These are phyloP conservation scores for Craterocephalus amniculus DNA, from an alignment of 2,797 vertebrate genomes.

Conservation along the genomic window DNA sequence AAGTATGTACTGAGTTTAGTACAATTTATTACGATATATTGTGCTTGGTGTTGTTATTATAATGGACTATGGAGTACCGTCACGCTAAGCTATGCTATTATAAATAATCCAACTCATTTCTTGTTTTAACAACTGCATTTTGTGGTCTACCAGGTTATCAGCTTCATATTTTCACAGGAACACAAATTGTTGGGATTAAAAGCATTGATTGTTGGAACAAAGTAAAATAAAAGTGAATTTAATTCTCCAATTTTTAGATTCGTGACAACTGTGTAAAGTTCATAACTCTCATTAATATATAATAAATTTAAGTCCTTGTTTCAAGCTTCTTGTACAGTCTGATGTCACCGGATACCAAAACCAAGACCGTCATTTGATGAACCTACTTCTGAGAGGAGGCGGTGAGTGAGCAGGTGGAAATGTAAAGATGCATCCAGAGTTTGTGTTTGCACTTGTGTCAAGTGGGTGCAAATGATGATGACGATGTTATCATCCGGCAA, in stretches of 20 bases:
- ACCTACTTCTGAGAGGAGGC: conserved; percentile 27
- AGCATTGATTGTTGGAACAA: neutral
- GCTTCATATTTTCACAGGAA: neutral
- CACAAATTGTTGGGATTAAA: neutral
- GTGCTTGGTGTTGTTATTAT: no score
- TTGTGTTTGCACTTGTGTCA: conserved; percentile 31
- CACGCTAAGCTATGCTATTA: no score
- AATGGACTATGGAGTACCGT: no score
- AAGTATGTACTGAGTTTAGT: no score
- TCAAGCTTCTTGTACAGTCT: conserved; percentile 23
- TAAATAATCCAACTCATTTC: no score
- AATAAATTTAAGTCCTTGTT: neutral
- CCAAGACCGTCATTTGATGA: neutral
- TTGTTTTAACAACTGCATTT: no score
- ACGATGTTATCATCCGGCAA: conserved; percentile 40
- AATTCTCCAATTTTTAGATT: no score
- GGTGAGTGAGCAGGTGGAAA: conserved; percentile 30
- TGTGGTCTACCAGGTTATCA: no score
- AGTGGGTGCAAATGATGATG: conserved; percentile 38
- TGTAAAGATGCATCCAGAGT: neutral
- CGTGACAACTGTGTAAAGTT: no score
- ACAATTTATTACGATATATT: no score
- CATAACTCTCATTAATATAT: no score
- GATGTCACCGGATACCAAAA: conserved; percentile 21
- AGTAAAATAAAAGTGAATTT: neutral